Percentiles rank a stretch among this genome's conserved stretches.
These are phyloP conservation scores for Alcedo atthis DNA, from an alignment of 2,797 vertebrate genomes.

Conservation along the genomic window DNA sequence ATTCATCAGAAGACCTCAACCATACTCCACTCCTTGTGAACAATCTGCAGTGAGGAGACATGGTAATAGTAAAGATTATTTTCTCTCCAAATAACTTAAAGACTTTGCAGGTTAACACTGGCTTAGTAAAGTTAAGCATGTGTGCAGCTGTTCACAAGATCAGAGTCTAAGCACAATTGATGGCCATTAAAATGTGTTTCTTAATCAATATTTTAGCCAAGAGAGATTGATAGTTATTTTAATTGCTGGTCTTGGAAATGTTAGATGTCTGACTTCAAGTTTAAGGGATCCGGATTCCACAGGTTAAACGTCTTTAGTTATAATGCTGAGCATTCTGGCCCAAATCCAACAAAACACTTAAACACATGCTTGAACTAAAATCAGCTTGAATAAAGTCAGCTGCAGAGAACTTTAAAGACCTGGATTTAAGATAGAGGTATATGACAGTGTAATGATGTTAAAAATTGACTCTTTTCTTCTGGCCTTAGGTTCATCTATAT, in stretches of 20 bases:
- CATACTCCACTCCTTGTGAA: background rate
- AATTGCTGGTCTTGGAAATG: conserved; percentile 29
- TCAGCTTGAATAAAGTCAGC: background rate
- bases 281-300: conserved; percentile 25
- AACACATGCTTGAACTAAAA: conserved; percentile 39
- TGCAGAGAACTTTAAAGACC: conserved; percentile 11
- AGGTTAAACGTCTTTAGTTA: conserved; percentile 29
- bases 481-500: background rate
- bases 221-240: conserved; percentile 32
- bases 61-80: background rate
- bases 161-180: background rate
- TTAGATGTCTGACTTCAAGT: conserved; percentile 22
- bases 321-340: conserved; percentile 24
- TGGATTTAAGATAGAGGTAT: background rate
- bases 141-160: background rate
- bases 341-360: conserved; percentile 52
- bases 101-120: background rate
- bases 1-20: background rate
- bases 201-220: conserved; percentile 30
- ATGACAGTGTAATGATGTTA: background rate
- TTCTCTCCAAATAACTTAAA: background rate
- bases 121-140: background rate
- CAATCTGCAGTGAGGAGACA: background rate
- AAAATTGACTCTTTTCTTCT: background rate
- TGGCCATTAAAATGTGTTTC: conserved; percentile 11